Base-by-base conservation (phyloP, 1,140 invertebrate species). In the Sycophaga agraensis region DNA sequence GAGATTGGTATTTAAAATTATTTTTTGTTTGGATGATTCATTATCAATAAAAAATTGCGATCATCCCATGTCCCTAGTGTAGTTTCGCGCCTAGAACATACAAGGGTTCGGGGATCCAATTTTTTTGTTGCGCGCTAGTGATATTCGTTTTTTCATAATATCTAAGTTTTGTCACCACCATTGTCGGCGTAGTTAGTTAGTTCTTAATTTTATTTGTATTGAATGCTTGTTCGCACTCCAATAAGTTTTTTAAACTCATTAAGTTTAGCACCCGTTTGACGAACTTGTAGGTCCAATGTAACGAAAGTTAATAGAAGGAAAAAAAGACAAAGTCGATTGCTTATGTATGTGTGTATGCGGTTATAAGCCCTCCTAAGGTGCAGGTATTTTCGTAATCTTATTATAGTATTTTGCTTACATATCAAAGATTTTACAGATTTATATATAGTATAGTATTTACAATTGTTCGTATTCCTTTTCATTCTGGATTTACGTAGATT, bases 401-500 rank as follows among this genome's bases (percentile, higher is more conserved):
- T 28, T 39, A 34, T 19, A 12, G n/a, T 43, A 43, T 48, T 8
- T 42, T 40, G 4, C 28, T 31, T 31, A 6, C 11, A 31, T 59
- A 59, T 61, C 34, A 61, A 61, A 61, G 57, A 61, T 54, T 53
- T 59, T 45, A 54, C 48, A 60, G 19, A 28, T 55, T 40, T 46
- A 54, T 56, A 49, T 26, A 59, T 59, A 59, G 37, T n/a, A n/a
- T n/a, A 59, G 14, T 59, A 50, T 50, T 21, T 59, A 59, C 9
- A 4, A 28, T 35, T 28, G 9, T 49, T 58, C n/a, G n/a, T n/a
- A 9, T 19, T 53, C 8, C 37, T 17, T 4, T 31, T 31, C 28
- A 11, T 31, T 31, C 28, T 6, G 11, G 5, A 31, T 31, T 11
- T 50, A 42, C 51, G 34, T 43, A 42, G 37, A 50, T 42, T 28